Evolutionary conservation across 2,113 vertebrate genomes (phyloP).

Genomic region (Anoplopoma fimbria): DNA sequence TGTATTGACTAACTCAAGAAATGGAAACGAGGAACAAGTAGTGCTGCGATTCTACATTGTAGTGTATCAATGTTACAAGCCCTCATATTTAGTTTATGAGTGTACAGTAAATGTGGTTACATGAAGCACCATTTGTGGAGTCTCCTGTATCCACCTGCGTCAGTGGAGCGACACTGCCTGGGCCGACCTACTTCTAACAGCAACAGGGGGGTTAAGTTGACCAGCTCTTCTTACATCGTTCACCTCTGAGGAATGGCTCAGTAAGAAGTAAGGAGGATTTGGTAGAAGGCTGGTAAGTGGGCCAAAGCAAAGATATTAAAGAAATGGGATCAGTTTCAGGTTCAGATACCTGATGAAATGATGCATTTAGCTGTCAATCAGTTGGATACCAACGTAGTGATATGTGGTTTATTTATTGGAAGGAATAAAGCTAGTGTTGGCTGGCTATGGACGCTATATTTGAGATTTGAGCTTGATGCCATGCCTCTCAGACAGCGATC

Average conservation of each 20-base stretch:
- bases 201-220: background rate
- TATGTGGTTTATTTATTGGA: slow-evolving; percentile 12
- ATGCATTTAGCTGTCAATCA: slow-evolving; percentile 11
- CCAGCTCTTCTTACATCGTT: slow-evolving; percentile 72
- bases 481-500: slow-evolving; percentile 3
- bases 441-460: background rate
- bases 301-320: slow-evolving; percentile 45
- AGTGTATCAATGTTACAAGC: background rate
- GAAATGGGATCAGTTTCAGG: slow-evolving; percentile 43
- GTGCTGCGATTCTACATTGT: background rate
- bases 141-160: slow-evolving; percentile 39
- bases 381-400: background rate
- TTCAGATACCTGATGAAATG: slow-evolving; percentile 32
- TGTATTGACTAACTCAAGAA: background rate
- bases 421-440: background rate
- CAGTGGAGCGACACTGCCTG: slow-evolving; percentile 7
- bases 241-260: slow-evolving; percentile 68
- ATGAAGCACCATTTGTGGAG: slow-evolving; percentile 4
- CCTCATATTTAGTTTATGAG: background rate
- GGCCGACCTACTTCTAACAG: slow-evolving; percentile 71
- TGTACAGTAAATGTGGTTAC: slow-evolving; percentile 26
- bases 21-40: background rate
- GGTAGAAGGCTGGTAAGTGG: background rate
- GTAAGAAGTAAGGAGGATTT: slow-evolving; percentile 36
- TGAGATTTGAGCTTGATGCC: slow-evolving; percentile 25